Evolutionary conservation across 2,113 vertebrate species (phyloP).

Genomic region (Chlamydotis undulata): DNA sequence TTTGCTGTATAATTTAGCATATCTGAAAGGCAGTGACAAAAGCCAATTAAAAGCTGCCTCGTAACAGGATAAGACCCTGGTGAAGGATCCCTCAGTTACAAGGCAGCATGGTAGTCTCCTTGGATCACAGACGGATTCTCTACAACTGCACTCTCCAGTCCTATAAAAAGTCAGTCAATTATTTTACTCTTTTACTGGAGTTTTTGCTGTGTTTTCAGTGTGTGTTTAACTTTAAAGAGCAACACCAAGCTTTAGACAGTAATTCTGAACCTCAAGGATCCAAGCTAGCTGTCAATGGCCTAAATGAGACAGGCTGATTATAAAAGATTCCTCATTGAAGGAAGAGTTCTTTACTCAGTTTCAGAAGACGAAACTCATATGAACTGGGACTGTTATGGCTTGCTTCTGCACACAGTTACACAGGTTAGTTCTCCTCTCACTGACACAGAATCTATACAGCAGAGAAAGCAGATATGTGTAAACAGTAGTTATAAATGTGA

Average conservation of each 20-base stretch:
- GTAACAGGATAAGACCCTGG: background rate
- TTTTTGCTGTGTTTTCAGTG: background rate
- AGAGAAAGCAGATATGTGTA: background rate
- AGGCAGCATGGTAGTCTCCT: background rate
- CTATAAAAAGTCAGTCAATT: background rate
- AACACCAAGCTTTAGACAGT: background rate
- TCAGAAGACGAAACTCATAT: background rate
- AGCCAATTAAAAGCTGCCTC: background rate
- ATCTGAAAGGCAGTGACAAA: background rate
- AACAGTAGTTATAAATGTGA: background rate
- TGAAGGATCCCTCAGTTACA: background rate
- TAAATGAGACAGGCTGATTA: background rate
- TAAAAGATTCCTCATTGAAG: background rate
- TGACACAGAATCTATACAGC: background rate
- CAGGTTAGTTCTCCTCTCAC: background rate
- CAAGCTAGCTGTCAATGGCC: background rate
- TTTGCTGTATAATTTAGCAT: too few species aligned
- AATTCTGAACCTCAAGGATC: background rate
- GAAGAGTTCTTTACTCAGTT: background rate
- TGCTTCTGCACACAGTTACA: background rate
- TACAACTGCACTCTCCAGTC: background rate
- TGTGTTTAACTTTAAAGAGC: background rate
- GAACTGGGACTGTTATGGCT: background rate
- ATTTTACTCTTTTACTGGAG: background rate
- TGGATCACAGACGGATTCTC: background rate